Conservation (phyloP, 64 coral and sea anemone genomes). For the Orbicella faveolata region DNA sequence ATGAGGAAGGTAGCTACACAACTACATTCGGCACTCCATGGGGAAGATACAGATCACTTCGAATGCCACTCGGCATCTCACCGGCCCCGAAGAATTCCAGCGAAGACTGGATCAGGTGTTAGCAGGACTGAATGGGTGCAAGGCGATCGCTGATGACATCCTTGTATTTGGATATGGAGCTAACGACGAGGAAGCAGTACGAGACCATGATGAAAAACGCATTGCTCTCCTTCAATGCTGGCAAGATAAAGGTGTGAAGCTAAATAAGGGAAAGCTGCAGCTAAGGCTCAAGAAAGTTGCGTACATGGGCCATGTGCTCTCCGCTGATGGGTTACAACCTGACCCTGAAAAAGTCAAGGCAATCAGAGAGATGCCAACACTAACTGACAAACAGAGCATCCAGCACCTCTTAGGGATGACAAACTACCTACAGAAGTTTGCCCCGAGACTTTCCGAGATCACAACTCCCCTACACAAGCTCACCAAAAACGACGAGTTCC, state of each 20-base stretch:
- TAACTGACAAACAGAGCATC: slow-evolving; percentile 33
- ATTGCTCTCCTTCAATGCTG: slow-evolving; percentile 45
- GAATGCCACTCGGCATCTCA: slow-evolving; percentile 52
- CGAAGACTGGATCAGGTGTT: slow-evolving; percentile 27
- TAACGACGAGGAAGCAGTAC: slow-evolving; percentile 40
- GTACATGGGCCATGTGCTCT: slow-evolving; percentile 44
- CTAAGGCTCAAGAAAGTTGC: slow-evolving; percentile 23
- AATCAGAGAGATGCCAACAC: slow-evolving; percentile 42
- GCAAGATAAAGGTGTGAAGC: slow-evolving; percentile 40
- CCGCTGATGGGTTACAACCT: slow-evolving; percentile 40
- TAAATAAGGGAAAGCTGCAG: slow-evolving; percentile 60
- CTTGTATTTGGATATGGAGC: slow-evolving; percentile 43
- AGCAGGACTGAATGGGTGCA: slow-evolving; percentile 24
- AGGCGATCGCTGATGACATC: slow-evolving; percentile 51
- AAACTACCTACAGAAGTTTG: slow-evolving; percentile 61
- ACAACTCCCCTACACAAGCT: slow-evolving; percentile 51
- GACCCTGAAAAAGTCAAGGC: slow-evolving; percentile 56
- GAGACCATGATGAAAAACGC: slow-evolving; percentile 39
- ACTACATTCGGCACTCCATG: slow-evolving; percentile 48
- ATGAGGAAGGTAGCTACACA: slow-evolving; percentile 24
- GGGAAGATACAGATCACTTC: slow-evolving; percentile 30
- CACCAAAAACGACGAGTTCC: slow-evolving; percentile 33
- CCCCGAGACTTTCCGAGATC: slow-evolving; percentile 31
- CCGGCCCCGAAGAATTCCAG: slow-evolving; percentile 60
- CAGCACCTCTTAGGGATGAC: slow-evolving; percentile 49